Evolutionary conservation across 1,140 invertebrate genomes (phyloP).

Genomic region (Pseudomyrmex gracilis): DNA sequence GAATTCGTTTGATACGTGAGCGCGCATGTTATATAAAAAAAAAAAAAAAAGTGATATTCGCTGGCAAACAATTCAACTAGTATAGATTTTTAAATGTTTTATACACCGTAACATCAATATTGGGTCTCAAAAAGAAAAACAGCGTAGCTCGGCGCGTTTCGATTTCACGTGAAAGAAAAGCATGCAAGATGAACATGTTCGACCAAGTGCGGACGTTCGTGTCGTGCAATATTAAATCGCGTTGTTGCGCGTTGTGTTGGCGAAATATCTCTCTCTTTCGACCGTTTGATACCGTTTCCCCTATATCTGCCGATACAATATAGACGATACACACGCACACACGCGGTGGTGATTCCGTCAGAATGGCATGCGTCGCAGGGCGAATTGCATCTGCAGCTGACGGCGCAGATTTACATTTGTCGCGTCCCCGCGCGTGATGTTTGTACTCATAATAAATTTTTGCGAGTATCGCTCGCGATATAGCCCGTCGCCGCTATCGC

Average conservation of each 20-base stretch:
- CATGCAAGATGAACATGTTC: constrained; percentile 23
- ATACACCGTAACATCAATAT: constrained; percentile 1
- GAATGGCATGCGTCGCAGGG: not conserved
- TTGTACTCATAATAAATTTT: constrained; percentile 63
- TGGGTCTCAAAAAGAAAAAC: not conserved
- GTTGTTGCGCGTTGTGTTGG: constrained; percentile 42
- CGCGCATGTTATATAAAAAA: not conserved
- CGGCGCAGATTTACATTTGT: constrained; percentile 67
- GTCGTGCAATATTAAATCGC: constrained; percentile 53
- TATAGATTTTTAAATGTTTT: not conserved
- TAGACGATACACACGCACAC: constrained; percentile 1
- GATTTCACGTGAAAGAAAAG: constrained; percentile 23
- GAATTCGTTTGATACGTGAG: not conserved
- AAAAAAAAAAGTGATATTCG: not conserved
- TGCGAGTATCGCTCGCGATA: constrained; percentile 27
- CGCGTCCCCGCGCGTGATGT: constrained; percentile 33
- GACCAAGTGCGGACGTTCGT: not conserved
- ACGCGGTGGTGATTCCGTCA: not conserved
- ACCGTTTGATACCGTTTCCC: constrained; percentile 17
- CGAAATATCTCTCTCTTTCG: constrained; percentile 16
- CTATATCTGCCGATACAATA: constrained; percentile 26
- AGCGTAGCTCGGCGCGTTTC: not conserved
- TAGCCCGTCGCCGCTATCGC: constrained; percentile 34
- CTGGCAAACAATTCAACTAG: not conserved
- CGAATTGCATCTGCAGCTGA: constrained; percentile 58